A percentile compares a stretch with the other conserved stretches of the same genome.
These are phyloP conservation scores for Sylvicola cinctus DNA, from an alignment of 2,888 invertebrate genomes.

Conservation along the genomic window DNA sequence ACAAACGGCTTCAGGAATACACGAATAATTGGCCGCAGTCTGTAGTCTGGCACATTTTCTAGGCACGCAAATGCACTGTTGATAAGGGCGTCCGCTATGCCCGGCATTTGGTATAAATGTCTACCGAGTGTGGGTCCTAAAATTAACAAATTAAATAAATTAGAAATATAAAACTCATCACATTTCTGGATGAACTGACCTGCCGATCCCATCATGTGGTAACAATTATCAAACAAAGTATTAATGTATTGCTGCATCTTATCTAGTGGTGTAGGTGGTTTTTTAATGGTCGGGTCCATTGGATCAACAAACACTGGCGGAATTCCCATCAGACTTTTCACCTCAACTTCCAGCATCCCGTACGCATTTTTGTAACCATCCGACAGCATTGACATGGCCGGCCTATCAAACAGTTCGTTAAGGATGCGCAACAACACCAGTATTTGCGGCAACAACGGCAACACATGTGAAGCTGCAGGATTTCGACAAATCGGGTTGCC, in stretches of 20 bases:
- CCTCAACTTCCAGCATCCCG: slow-evolving; percentile 52
- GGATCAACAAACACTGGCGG: slow-evolving; percentile 25
- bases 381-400: slow-evolving; percentile 38
- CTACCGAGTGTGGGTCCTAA: slow-evolving; percentile 54
- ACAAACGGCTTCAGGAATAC: slow-evolving; percentile 73
- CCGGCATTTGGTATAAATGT: slow-evolving; percentile 62
- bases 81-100: slow-evolving; percentile 51
- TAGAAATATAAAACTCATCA: too few relatives aligned
- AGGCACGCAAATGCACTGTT: slow-evolving; percentile 31
- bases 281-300: slow-evolving; percentile 25
- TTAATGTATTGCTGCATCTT: slow-evolving; percentile 71
- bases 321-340: slow-evolving; percentile 51
- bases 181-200: too few relatives aligned
- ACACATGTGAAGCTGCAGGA: slow-evolving; percentile 66
- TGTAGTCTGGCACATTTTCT: slow-evolving; percentile 61
- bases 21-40: slow-evolving; percentile 61
- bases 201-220: slow-evolving; percentile 57
- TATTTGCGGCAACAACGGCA: slow-evolving; percentile 60
- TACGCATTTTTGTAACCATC: slow-evolving; percentile 48
- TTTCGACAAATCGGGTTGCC: slow-evolving; percentile 69
- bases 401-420: slow-evolving; percentile 58
- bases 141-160: too few relatives aligned
- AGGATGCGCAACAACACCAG: slow-evolving; percentile 57
- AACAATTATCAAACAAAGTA: slow-evolving; percentile 60
- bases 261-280: slow-evolving; percentile 38